Evolutionary conservation across 2,113 vertebrate species (phyloP).

Genomic region (Proterorhinus semilunaris): DNA sequence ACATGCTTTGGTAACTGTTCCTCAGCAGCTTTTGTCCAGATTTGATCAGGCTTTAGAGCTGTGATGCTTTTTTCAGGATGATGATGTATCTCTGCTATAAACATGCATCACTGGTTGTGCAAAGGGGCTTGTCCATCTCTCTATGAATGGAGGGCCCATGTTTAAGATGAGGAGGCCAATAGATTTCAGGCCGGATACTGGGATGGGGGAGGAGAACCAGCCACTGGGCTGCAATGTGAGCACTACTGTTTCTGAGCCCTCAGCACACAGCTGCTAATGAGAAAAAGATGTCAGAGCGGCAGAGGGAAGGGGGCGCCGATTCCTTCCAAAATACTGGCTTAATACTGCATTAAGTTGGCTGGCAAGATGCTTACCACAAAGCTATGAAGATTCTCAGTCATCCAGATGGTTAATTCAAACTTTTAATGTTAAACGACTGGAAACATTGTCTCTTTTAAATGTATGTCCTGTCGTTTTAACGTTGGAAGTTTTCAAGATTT

Average conservation of each 20-base stretch:
- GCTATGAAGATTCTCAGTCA: neutral
- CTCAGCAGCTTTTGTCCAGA: neutral
- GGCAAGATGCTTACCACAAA: neutral
- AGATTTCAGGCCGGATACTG: slow-evolving; percentile 15
- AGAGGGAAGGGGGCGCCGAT: slow-evolving; percentile 32
- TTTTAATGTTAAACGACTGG: neutral
- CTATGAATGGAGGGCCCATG: neutral
- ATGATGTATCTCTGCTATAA: too few relatives aligned
- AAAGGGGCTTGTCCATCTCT: neutral
- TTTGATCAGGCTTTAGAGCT: neutral
- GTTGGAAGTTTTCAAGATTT: too few relatives aligned
- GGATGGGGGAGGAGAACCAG: slow-evolving; percentile 28
- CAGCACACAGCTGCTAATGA: slow-evolving; percentile 74
- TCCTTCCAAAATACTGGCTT: slow-evolving; percentile 13
- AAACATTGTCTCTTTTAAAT: too few relatives aligned
- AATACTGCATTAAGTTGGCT: neutral
- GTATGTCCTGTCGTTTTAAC: too few relatives aligned
- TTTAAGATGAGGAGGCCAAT: neutral
- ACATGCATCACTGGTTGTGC: too few relatives aligned
- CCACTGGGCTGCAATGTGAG: slow-evolving; percentile 63
- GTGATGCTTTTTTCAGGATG: neutral
- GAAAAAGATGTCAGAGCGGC: slow-evolving; percentile 72
- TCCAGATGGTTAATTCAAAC: neutral
- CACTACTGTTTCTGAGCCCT: slow-evolving; percentile 71
- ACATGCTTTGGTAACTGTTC: neutral